Evolutionary conservation across 2,113 vertebrate species (phyloP).

Genomic region (Alouatta palliata): DNA sequence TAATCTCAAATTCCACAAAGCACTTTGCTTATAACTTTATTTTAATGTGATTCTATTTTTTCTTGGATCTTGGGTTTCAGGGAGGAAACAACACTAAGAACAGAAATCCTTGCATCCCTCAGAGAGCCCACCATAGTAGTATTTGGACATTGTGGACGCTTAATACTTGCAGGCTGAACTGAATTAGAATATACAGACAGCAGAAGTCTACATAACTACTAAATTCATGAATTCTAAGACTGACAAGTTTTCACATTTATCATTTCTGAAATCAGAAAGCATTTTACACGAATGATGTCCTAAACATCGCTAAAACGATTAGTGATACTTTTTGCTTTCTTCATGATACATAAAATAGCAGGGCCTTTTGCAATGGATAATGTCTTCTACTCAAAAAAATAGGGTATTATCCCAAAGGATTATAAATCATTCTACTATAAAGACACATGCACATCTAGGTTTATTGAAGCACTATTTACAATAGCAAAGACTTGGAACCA

Average conservation of each 20-base stretch:
- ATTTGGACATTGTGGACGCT: background rate
- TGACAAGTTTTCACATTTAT: background rate
- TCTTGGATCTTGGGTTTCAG: background rate
- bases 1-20: background rate
- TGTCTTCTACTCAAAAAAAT: background rate
- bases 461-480: no score
- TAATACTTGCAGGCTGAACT: background rate
- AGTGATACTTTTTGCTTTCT: background rate
- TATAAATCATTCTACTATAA: no score
- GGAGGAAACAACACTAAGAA: background rate
- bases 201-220: background rate
- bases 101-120: background rate
- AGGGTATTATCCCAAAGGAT: background rate
- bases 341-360: background rate
- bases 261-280: background rate
- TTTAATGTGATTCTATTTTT: background rate
- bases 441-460: no score
- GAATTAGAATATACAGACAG: background rate
- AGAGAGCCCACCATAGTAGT: background rate
- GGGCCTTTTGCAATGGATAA: background rate
- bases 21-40: background rate
- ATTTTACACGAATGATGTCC: background rate
- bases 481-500: no score
- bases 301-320: background rate
- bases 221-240: background rate